A percentile compares a stretch with the other conserved stretches of the same genome.
These are phyloP conservation scores for Alethe castanea DNA, from an alignment of 2,113 vertebrate genomes.

Conservation along the genomic window DNA sequence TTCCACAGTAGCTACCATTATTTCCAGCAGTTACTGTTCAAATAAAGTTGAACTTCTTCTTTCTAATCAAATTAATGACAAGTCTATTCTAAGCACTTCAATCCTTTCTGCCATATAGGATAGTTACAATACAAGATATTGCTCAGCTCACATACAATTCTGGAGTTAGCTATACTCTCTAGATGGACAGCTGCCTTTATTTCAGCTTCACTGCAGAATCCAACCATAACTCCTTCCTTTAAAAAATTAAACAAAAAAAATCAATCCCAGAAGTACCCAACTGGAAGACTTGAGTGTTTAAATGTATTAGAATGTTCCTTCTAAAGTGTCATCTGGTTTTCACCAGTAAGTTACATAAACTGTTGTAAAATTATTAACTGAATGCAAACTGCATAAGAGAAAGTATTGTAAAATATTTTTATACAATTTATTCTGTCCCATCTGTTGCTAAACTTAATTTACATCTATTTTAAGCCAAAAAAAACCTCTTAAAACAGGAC, in stretches of 20 bases:
- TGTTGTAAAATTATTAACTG: not conserved
- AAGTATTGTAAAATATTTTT: not conserved
- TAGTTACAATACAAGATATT: not conserved
- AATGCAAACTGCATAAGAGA: not conserved
- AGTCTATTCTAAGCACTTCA: not conserved
- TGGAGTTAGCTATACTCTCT: not conserved
- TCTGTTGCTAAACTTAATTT: not conserved
- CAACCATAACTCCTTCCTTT: not conserved
- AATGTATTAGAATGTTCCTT: not conserved
- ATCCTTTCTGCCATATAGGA: not conserved
- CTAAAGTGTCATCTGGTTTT: not conserved
- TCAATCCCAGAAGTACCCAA: not conserved
- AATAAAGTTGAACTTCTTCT: not conserved
- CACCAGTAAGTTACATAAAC: not conserved
- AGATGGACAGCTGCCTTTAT: not conserved
- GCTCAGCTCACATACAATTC: not conserved
- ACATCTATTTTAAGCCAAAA: not conserved
- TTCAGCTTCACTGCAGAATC: not conserved
- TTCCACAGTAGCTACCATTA: rapidly evolving
- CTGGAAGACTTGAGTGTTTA: not conserved
- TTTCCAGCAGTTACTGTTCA: not conserved
- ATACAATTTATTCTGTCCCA: not conserved
- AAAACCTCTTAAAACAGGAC: not conserved
- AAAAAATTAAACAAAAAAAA: not conserved
- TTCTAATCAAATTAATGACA: not conserved